These are phyloP conservation scores for Burhinus oedicnemus DNA, from an alignment of 2,113 vertebrate species.

Conservation along the genomic window DNA sequence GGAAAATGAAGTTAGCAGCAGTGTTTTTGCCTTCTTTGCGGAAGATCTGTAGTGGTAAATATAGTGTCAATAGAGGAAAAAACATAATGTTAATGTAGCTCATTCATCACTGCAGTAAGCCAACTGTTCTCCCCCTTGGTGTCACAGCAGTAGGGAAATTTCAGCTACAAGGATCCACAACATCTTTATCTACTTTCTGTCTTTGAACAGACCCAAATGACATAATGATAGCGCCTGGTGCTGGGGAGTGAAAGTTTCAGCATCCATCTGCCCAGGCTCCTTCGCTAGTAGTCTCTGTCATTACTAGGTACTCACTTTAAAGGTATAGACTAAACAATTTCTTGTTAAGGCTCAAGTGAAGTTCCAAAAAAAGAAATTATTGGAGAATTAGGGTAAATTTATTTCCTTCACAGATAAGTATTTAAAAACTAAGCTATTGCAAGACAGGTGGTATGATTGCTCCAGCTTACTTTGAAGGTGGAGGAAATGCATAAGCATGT, in stretches of 20 bases:
- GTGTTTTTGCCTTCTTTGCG: background rate
- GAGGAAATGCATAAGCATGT: background rate
- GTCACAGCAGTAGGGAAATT: slow-evolving; percentile 15
- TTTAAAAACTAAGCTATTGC: background rate
- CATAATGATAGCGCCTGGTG: background rate
- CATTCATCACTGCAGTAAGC: slow-evolving; percentile 5
- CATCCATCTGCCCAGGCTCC: background rate
- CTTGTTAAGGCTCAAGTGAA: background rate
- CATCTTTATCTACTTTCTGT: background rate
- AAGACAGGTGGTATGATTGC: background rate
- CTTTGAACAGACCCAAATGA: background rate
- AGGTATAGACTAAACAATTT: background rate
- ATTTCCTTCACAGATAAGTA: background rate
- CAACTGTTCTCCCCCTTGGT: slow-evolving; percentile 1
- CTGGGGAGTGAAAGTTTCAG: background rate
- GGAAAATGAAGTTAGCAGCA: background rate
- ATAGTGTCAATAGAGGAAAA: background rate
- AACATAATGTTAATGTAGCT: background rate
- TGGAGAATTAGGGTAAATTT: background rate
- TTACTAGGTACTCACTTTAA: background rate
- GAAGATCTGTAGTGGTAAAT: background rate
- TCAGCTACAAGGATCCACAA: background rate
- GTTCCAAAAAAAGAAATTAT: background rate
- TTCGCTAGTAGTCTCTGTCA: background rate
- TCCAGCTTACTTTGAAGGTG: background rate